These are phyloP conservation scores for Lottia scabra DNA, from an alignment of 2,888 invertebrate genomes.

Conservation along the genomic window DNA sequence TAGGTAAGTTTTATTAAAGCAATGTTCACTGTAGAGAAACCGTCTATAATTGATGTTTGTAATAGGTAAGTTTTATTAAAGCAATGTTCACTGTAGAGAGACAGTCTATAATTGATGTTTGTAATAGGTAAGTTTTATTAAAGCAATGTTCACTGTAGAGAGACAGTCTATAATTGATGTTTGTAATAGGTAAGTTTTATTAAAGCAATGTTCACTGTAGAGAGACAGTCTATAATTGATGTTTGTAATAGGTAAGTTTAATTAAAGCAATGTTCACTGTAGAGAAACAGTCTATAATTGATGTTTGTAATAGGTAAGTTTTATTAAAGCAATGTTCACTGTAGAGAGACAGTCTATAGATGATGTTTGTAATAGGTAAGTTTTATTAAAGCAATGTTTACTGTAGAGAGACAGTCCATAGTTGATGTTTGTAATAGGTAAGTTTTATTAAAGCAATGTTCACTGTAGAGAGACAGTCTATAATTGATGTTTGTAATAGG, in stretches of 20 bases:
- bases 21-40: conserved; percentile 80
- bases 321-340: too few relatives aligned
- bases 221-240: conserved; percentile 77
- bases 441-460: too few relatives aligned
- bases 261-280: conserved; percentile 84
- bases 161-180: conserved; percentile 79
- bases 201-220: conserved; percentile 82
- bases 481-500: conserved; percentile 77
- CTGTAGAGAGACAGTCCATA: conserved; percentile 80
- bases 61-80: conserved; percentile 70
- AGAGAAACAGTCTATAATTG: conserved; percentile 78
- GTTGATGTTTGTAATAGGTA: conserved; percentile 75
- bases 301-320: conserved; percentile 74
- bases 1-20: too few relatives aligned
- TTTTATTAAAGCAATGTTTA: too few relatives aligned
- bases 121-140: conserved; percentile 72
- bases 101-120: conserved; percentile 79
- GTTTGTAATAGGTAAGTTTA: conserved; percentile 74
- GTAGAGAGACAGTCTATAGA: conserved; percentile 80
- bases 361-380: conserved; percentile 74
- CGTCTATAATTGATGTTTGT: conserved; percentile 79
- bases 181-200: conserved; percentile 72
- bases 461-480: conserved; percentile 78
- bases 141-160: conserved; percentile 81
- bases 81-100: conserved; percentile 81